These are phyloP conservation scores for Scopus umbretta DNA, from an alignment of 2,113 vertebrate genomes.

Conservation along the genomic window DNA sequence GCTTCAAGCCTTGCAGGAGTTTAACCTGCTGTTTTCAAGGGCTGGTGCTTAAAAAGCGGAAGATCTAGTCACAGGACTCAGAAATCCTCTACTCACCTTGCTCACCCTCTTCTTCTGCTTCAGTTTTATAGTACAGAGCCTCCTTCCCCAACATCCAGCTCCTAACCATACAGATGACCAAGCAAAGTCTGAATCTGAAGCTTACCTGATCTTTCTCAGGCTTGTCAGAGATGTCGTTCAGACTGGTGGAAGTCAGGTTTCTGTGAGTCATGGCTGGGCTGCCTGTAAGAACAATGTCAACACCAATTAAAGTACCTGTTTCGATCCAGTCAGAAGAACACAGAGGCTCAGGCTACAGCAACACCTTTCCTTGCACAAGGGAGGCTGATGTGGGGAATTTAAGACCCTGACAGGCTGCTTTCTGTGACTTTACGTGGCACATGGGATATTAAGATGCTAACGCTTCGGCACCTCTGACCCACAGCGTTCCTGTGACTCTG, in stretches of 20 bases:
- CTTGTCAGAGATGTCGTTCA: conserved; percentile 96
- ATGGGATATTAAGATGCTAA: background rate
- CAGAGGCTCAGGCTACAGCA: conserved; percentile 23
- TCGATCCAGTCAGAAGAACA: background rate
- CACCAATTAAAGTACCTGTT: background rate
- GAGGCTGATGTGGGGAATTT: background rate
- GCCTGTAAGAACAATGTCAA: conserved; percentile 72
- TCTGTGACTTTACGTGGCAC: background rate
- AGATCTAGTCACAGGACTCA: background rate
- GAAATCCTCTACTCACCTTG: background rate
- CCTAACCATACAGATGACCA: background rate
- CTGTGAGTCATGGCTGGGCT: conserved; percentile 86
- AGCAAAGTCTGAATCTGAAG: background rate
- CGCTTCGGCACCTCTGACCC: fast-evolving
- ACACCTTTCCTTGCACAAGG: background rate
- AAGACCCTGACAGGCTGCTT: background rate
- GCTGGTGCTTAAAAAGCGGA: background rate
- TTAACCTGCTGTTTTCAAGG: background rate
- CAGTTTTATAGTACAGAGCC: background rate
- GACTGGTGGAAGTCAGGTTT: conserved; percentile 88
- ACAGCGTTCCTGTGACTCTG: too few relatives aligned
- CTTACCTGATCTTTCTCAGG: conserved; percentile 97
- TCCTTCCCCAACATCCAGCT: background rate
- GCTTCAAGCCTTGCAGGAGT: background rate
- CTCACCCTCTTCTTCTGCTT: background rate